phyloP scores from a whole-genome alignment of 1,140 invertebrate genomes.

The Drosophila dunni region DNA sequence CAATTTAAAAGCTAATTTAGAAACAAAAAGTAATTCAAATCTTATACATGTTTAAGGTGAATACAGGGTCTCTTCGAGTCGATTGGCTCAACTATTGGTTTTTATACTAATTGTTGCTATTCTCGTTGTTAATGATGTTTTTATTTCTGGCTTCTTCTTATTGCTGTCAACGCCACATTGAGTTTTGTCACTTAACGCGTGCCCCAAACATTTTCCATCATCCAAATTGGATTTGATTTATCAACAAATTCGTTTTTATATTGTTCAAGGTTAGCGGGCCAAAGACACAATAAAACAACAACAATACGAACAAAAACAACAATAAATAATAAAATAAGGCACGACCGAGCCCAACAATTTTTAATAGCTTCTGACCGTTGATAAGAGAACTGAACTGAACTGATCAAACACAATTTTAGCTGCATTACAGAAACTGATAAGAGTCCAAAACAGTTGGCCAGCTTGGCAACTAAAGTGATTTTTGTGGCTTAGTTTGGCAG shows the following conservation, averaged over 20 bases:
- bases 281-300: conserved; percentile 16
- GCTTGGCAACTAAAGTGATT: conserved; percentile 28
- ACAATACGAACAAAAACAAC: conserved; percentile 14
- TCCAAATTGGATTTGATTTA: conserved; percentile 38
- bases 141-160: not conserved
- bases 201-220: conserved; percentile 32
- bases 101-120: not conserved
- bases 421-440: conserved; percentile 51
- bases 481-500: not conserved
- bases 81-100: not conserved
- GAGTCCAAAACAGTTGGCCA: not conserved
- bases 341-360: conserved; percentile 39
- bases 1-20: too few species aligned
- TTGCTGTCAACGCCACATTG: conserved; percentile 15
- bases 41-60: too few species aligned
- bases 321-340: conserved; percentile 4
- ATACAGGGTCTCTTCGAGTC: too few species aligned
- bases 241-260: conserved; percentile 48
- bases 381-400: conserved; percentile 45
- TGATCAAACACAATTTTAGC: conserved; percentile 23
- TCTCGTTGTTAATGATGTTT: conserved; percentile 19
- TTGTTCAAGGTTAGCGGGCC: conserved; percentile 69
- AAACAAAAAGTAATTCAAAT: too few species aligned
- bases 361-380: conserved; percentile 41
- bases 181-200: conserved; percentile 58